Conservation (phyloP, 2,113 vertebrate genomes). For the Aspiorhynchus laticeps region DNA sequence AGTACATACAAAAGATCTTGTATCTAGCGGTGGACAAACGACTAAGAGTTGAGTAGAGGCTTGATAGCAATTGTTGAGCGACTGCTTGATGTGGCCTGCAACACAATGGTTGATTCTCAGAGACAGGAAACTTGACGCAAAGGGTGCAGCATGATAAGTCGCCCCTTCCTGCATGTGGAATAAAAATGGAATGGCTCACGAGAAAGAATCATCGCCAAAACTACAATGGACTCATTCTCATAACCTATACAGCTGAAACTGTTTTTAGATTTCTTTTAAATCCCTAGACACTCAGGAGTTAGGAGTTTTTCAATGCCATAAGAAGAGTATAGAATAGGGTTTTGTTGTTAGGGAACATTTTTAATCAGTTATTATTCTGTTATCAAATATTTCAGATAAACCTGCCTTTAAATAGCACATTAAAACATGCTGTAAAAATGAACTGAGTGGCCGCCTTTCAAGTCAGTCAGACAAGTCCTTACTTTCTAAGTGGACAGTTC, state of each 20-base stretch:
- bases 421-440: neutral
- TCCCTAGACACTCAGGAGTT: neutral
- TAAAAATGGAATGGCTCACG: neutral
- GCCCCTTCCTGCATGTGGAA: conserved; percentile 31
- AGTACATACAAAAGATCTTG: neutral
- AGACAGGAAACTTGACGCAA: conserved; percentile 36
- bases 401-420: neutral
- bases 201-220: conserved; percentile 48
- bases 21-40: neutral
- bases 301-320: neutral
- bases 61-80: neutral
- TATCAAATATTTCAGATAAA: neutral
- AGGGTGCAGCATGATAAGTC: conserved; percentile 34
- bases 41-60: neutral
- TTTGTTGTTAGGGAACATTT: neutral
- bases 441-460: neutral
- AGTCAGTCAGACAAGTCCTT: neutral
- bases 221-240: conserved; percentile 67
- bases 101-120: conserved; percentile 40
- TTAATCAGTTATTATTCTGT: neutral
- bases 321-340: neutral
- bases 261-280: conserved; percentile 51
- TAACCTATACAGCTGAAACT: conserved; percentile 54
- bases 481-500: conserved; percentile 1
- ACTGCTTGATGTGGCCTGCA: neutral